A percentile compares a stretch with the other conserved stretches of the same genome.
These are phyloP conservation scores for Drosophila sproati DNA, from an alignment of 1,140 invertebrate species.

Conservation along the genomic window DNA sequence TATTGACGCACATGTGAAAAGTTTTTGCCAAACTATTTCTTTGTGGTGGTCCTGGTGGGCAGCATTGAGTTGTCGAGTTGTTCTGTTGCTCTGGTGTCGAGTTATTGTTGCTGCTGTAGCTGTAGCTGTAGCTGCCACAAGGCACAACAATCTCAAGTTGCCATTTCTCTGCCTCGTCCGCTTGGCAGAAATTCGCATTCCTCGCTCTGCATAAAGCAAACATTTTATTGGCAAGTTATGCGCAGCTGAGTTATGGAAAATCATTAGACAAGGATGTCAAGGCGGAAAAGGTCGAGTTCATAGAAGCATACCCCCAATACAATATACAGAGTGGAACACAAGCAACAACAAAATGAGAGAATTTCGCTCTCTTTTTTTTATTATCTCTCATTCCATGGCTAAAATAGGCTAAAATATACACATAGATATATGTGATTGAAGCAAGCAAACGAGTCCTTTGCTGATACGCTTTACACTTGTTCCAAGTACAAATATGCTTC, in stretches of 20 bases:
- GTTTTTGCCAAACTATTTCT: constrained; percentile 46
- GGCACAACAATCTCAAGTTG: constrained; percentile 1
- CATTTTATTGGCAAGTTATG: constrained; percentile 32
- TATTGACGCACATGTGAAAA: constrained; percentile 44
- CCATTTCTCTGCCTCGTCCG: constrained; percentile 4
- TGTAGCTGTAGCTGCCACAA: constrained; percentile 25
- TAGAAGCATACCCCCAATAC: neutral
- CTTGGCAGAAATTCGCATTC: constrained; percentile 1
- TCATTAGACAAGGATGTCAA: constrained; percentile 21
- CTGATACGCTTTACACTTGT: neutral
- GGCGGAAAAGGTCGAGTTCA: constrained; percentile 15
- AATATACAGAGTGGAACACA: too few species aligned
- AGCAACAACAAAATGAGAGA: too few species aligned
- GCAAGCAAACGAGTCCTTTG: too few species aligned
- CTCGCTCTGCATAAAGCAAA: constrained; percentile 7
- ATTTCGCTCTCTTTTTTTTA: too few species aligned
- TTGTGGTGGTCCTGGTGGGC: constrained; percentile 11
- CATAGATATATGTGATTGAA: too few species aligned
- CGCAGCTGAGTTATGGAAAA: constrained; percentile 26
- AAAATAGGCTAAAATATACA: neutral
- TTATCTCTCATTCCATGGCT: neutral
- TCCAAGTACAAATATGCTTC: neutral
- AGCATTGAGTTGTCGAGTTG: constrained; percentile 23
- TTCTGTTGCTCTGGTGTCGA: neutral
- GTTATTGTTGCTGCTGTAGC: too few species aligned